phyloP scores from a whole-genome alignment of 2,888 invertebrate genomes.

The Theretra japonica region DNA sequence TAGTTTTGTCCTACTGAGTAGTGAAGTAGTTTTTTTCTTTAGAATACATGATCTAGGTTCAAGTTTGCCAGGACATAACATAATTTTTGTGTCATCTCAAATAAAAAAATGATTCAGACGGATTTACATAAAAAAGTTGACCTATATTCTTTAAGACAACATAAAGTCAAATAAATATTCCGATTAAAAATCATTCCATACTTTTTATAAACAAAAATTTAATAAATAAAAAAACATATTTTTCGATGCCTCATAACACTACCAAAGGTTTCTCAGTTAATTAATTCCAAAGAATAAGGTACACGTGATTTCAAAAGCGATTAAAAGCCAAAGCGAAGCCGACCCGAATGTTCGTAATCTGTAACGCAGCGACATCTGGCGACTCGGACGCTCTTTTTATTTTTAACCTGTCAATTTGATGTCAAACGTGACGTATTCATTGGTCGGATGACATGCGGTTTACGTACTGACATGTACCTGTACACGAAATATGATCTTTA shows the following conservation, averaged over 20 bases:
- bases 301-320: constrained; percentile 20
- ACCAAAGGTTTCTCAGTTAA: constrained; percentile 3
- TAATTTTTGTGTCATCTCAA: too few relatives aligned
- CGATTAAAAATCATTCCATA: not conserved
- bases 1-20: too few relatives aligned
- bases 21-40: too few relatives aligned
- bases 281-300: constrained; percentile 17
- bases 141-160: too few relatives aligned
- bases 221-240: not conserved
- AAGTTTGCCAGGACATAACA: too few relatives aligned
- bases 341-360: constrained; percentile 29
- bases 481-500: constrained; percentile 1
- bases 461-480: constrained; percentile 16
- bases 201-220: not conserved
- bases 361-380: constrained; percentile 31
- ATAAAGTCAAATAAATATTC: too few relatives aligned
- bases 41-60: too few relatives aligned
- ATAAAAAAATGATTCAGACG: too few relatives aligned
- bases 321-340: constrained; percentile 28
- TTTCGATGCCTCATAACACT: not conserved
- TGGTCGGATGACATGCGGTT: constrained; percentile 40
- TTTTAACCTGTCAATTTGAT: constrained; percentile 29
- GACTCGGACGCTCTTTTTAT: constrained; percentile 27
- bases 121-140: too few relatives aligned
- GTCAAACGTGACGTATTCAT: constrained; percentile 35